Evolutionary conservation across 2,888 invertebrate genomes (phyloP), one percentile per base, ranked within the genome.

Genomic region (Eupithecia subumbrata): DNA sequence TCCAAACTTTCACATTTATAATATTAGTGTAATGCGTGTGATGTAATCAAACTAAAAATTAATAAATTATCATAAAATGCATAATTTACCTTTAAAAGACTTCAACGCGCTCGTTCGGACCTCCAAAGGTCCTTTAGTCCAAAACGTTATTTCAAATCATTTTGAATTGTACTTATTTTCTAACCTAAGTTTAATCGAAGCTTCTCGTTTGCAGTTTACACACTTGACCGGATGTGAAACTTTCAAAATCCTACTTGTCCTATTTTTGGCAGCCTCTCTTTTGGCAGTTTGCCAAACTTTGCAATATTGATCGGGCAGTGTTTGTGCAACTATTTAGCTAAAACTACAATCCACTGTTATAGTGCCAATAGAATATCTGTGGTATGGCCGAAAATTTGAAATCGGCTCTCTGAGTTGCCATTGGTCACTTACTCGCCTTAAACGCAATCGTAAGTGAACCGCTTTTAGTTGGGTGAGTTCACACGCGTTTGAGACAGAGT

Each of bases 251-350:
- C 43, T 22, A 37, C 68, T 43, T 40, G 40, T 45, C 11, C 69
- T 72, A 75, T 73, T 79, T 76, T 40, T 63, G 74, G 63, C 25
- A 34, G 22, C 69, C 45, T 73, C 71, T 70, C 71, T 76, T 69
- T 72, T 74, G 74, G 74, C 72, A 34, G 48, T 52, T 76, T 72
- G 76, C 72, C 74, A 77, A 76, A 69, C 69, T 25, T 30, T 68
- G 48, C 69, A 76, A 76, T 76, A 76, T 76, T 76, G 76, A 76
- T 67, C 76, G 43, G 69, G 71, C 73, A 66, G 74, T 77, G 71
- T 76, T 79, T 74, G 74, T 66, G 66, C 43, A 40, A 75, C 40
- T 75, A 71, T 78, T 78, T 75, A 71, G 76, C 71, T 73, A 25
- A 0, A 56, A 56, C 45, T 37, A 34, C 63, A 71, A 77, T 74